Conservation (phyloP, 2,113 vertebrate species). For the Amblyornis subalaris region DNA sequence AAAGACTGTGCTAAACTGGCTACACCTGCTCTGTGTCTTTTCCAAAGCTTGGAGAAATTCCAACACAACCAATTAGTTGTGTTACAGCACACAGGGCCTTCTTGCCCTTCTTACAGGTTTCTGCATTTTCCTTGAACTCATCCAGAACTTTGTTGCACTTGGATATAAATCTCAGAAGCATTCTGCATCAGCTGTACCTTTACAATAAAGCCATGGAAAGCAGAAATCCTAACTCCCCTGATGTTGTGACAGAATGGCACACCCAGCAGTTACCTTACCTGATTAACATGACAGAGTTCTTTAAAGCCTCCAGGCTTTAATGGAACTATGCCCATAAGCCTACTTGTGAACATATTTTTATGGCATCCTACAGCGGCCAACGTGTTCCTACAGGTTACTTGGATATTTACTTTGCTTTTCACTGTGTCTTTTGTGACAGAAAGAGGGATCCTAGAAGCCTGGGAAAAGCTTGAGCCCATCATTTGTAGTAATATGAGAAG, state of each 20-base stretch:
- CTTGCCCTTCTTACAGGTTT: neutral
- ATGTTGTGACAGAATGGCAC: neutral
- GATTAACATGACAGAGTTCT: neutral
- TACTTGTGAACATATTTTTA: neutral
- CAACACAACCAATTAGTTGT: neutral
- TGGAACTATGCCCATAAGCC: neutral
- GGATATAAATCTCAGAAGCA: neutral
- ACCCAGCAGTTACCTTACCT: neutral
- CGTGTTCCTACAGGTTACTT: neutral
- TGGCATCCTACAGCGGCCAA: neutral
- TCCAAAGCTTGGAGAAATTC: neutral
- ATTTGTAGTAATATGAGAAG: slow-evolving; percentile 25
- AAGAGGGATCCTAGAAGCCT: slow-evolving; percentile 29
- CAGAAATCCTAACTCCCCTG: neutral
- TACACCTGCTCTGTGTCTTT: neutral
- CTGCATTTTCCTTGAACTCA: neutral
- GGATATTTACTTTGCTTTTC: neutral
- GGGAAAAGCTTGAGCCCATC: slow-evolving; percentile 31
- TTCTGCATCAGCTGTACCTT: neutral
- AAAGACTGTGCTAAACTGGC: neutral
- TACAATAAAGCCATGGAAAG: neutral
- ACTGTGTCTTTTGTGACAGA: neutral
- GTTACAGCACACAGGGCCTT: neutral
- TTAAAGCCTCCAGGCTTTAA: neutral
- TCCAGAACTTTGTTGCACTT: neutral